phyloP scores from a whole-genome alignment of 2,113 vertebrate genomes.

The Chitala chitala region DNA sequence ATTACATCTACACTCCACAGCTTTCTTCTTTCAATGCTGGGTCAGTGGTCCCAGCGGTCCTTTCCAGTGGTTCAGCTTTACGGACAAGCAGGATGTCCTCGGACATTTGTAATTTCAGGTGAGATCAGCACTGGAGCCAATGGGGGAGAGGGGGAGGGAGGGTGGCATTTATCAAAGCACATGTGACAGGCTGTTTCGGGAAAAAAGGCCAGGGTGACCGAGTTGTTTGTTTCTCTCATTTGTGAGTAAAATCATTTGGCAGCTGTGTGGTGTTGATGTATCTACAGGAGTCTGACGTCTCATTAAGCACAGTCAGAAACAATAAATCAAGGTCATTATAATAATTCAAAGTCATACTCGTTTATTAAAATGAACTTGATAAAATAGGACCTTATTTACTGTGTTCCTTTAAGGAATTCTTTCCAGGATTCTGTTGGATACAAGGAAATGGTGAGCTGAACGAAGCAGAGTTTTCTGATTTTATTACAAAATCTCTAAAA shows the following conservation, averaged over 20 bases:
- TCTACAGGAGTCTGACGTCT: background rate
- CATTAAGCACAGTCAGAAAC: background rate
- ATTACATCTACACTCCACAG: too few species aligned
- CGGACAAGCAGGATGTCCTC: slow-evolving; percentile 91
- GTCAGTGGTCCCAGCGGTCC: too few species aligned
- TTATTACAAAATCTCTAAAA: too few species aligned
- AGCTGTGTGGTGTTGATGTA: background rate
- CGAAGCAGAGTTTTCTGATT: too few species aligned
- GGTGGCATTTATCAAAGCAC: slow-evolving; percentile 92
- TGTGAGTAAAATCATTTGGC: slow-evolving; percentile 14
- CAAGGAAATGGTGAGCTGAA: background rate
- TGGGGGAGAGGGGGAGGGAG: slow-evolving; percentile 76
- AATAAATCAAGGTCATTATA: slow-evolving; percentile 17
- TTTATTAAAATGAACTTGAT: slow-evolving; percentile 12
- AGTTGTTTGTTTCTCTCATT: background rate
- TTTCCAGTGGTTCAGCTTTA: slow-evolving; percentile 91
- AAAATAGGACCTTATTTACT: slow-evolving; percentile 7
- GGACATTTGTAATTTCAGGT: slow-evolving; percentile 86
- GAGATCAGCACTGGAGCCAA: slow-evolving; percentile 84
- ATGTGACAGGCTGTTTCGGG: slow-evolving; percentile 93
- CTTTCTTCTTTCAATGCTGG: too few species aligned
- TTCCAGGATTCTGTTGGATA: background rate
- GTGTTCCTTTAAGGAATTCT: background rate
- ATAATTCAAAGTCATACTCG: slow-evolving; percentile 12
- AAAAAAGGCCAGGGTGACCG: slow-evolving; percentile 66